Evolutionary conservation across 2,113 vertebrate species (phyloP).

Genomic region (Thomomys bottae): DNA sequence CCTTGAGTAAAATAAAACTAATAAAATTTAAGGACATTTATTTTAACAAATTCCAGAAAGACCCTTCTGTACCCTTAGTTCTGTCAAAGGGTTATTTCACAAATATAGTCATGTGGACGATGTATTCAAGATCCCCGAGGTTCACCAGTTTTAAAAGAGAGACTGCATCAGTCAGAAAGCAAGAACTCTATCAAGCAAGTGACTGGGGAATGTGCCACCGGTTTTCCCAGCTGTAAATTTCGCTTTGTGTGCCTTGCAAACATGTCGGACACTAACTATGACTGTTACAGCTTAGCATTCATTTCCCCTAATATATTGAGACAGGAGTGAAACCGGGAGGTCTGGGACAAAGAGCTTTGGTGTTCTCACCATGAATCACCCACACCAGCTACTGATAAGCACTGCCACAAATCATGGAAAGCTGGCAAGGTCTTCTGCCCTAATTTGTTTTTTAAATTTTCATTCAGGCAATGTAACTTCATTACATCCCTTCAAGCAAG

Average conservation of each 20-base stretch:
- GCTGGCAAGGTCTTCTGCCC: conserved; percentile 28
- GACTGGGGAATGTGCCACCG: background rate
- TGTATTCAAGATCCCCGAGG: background rate
- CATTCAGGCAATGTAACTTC: conserved; percentile 47
- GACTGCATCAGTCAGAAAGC: background rate
- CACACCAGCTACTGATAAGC: background rate
- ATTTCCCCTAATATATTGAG: conserved; percentile 38
- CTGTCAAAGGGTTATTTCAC: background rate
- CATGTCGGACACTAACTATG: conserved; percentile 20
- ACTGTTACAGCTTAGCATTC: conserved; percentile 48
- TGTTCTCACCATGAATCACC: conserved; percentile 52
- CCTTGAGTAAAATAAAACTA: too few species aligned
- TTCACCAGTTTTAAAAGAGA: background rate
- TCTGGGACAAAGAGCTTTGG: conserved; percentile 58
- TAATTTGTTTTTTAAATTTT: conserved; percentile 73
- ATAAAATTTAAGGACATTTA: background rate
- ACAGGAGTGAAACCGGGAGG: conserved; percentile 15
- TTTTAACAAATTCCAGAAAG: background rate
- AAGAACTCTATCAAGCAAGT: background rate
- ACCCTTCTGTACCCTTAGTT: background rate
- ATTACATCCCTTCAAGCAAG: conserved; percentile 44
- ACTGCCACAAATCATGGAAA: conserved; percentile 54
- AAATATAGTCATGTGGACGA: background rate
- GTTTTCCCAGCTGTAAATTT: conserved; percentile 42
- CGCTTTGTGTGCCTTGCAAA: conserved; percentile 40